A percentile compares a stretch with the other conserved stretches of the same genome.
These are phyloP conservation scores for Cladorhizidae sp. DNA, from an alignment of 37 sponge, comb jelly and placozoan species.

Conservation along the genomic window DNA sequence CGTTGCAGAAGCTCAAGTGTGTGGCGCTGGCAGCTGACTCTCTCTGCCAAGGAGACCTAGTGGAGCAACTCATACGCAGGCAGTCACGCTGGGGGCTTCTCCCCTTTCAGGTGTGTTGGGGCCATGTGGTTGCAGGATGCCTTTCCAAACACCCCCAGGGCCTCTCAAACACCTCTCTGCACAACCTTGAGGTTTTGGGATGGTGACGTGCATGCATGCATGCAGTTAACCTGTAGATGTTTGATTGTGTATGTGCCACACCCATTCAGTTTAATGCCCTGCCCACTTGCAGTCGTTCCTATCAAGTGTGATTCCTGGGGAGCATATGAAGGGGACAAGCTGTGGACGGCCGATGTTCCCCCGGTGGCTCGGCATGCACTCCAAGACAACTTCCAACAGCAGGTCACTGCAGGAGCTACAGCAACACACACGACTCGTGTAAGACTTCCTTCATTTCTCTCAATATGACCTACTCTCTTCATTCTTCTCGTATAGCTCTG, in stretches of 20 bases:
- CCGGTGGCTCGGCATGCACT: constrained; percentile 89
- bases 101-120: constrained; percentile 61
- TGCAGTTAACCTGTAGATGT: too few species aligned
- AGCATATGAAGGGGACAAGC: constrained; percentile 65
- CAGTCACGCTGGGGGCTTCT: constrained; percentile 75
- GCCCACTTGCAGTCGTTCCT: constrained; percentile 68
- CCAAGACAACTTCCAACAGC: constrained; percentile 61
- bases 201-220: neutral
- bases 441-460: neutral
- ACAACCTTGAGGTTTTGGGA: neutral
- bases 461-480: neutral
- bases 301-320: constrained; percentile 89
- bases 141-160: too few species aligned
- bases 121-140: too few species aligned
- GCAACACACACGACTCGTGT: constrained; percentile 74
- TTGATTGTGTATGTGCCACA: neutral
- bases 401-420: constrained; percentile 75
- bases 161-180: neutral
- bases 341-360: constrained; percentile 83
- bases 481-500: too few species aligned
- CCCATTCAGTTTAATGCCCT: neutral
- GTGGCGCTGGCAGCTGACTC: constrained; percentile 82
- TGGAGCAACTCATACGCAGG: constrained; percentile 68
- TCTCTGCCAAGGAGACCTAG: constrained; percentile 81
- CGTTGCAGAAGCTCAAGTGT: constrained; percentile 5